Base-by-base conservation (phyloP, 1,140 invertebrate genomes). In the Popillia japonica region DNA sequence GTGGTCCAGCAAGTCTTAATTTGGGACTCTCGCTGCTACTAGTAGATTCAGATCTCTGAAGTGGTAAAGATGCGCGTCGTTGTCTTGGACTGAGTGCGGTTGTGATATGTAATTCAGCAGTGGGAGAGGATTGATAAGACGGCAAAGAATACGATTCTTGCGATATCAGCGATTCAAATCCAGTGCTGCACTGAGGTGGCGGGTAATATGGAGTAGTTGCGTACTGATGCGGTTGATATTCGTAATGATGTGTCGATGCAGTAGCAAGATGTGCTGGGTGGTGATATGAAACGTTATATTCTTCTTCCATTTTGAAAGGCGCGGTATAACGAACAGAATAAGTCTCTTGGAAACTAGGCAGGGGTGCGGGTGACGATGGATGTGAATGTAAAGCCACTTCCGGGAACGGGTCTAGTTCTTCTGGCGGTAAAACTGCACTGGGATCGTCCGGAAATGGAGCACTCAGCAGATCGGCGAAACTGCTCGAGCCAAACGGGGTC, bases 261-360 rank as follows among this genome's bases (percentile, higher is more conserved):
- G 86, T 77, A 80, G 89, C 86, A 22, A 87, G 80, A 77, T 89
- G 88, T 6, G 88, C 86, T 55, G 88, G 87, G 23, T 88, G 86
- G 80, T 93, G 89, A 64, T 90, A 89, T 14, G 88, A 85, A 84
- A 86, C 82, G 80, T 83, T 91, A 89, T 79, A 94, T 79, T 94
- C 94, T 83, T 94, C 93, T 82, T 94, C 93, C 93, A 94, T 94
- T 86, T 94, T 94, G 81, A 93, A 90, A 0, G 91, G 91, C 78
- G 91, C 88, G 40, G 48, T 86, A 82, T 93, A 92, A 74, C 92
- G 90, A 44, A 93, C 90, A 41, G 93, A 94, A 86, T 95, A 95
- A 34, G 94, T 96, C 87, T 96, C 95, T 88, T 95, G 93, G 87
- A 95, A 96, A 88, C 94, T 95, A 72, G 94, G 94, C 78, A 96